Evolutionary conservation across 1,140 invertebrate species (phyloP), one percentile per base, ranked within the genome.

Genomic region (Drosophila chauvacae): DNA sequence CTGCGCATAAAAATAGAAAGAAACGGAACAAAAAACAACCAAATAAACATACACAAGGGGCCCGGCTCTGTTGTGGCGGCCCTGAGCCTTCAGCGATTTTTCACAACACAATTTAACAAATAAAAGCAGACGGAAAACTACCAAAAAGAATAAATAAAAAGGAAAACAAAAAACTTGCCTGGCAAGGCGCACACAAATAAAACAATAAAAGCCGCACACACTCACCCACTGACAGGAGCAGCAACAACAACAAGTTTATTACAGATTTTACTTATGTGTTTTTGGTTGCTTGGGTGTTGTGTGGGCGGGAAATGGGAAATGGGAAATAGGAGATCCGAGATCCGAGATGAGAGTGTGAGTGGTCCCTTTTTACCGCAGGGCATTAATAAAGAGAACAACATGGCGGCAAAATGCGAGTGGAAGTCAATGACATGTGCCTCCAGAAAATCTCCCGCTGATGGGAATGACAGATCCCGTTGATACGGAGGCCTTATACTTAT

Each of bases 21-120:
- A 33, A 66, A 62, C 48, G 51, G 58, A 74, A 51, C 42, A 47
- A 56, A 80, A 44, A 68, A 14, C 50, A n/a, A 28, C 48, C 73
- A 81, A 77, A 76, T 56, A 86, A 58, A 85, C 61, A 81, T 61
- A 75, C 63, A 75, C 30, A 70, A 74, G 48, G 68, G 55, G 28
- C 51, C 26, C 77, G 57, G 60, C 47, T 69, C 59, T 48, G 72
- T 69, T 78, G 75, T 53, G 33, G 44, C 50, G 64, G 48, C 75
- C 76, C 62, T 59, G 63, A 58, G 72, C 85, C 84, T 88, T 74
- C 69, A 72, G 84, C 84, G 69, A 88, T 84, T 90, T 88, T 88
- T 90, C 81, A 90, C 84, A 84, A 88, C 77, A 90, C 85, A 90
- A 84, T 90, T 88, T 88, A 88, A 85, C 84, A 88, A 88, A 88